These are phyloP conservation scores for Paraescarpia echinospica DNA, from an alignment of 1,140 invertebrate species.

Conservation along the genomic window DNA sequence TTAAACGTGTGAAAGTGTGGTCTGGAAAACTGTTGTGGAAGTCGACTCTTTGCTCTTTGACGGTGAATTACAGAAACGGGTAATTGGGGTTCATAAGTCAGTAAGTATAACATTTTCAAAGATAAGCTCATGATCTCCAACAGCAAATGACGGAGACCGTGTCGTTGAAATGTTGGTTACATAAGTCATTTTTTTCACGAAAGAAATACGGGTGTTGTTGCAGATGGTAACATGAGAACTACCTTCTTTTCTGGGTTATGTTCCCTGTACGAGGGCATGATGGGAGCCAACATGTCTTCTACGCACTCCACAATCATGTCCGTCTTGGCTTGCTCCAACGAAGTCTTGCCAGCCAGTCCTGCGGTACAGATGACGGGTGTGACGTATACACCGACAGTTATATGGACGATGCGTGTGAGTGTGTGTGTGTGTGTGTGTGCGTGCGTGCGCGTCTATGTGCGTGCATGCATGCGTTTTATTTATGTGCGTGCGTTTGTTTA, in stretches of 20 bases:
- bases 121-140: too few relatives aligned
- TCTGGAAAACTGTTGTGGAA: neutral
- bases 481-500: neutral
- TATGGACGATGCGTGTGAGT: neutral
- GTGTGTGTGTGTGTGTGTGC: neutral
- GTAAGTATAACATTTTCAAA: neutral
- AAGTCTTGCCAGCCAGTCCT: conserved; percentile 24
- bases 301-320: conserved; percentile 29
- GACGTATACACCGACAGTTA: neutral
- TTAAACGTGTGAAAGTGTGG: neutral
- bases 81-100: neutral
- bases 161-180: neutral
- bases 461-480: neutral
- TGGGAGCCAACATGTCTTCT: conserved; percentile 16
- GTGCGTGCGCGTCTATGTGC: neutral
- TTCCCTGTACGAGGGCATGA: conserved; percentile 10
- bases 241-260: conserved; percentile 17
- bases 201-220: neutral
- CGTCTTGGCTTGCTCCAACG: conserved; percentile 20
- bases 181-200: neutral
- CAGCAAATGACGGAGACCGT: neutral
- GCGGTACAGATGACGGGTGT: neutral
- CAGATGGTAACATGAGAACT: neutral
- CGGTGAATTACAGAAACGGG: neutral
- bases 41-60: neutral